These are phyloP conservation scores for Thereva nobilitata DNA, from an alignment of 2,888 invertebrate species.

Conservation along the genomic window DNA sequence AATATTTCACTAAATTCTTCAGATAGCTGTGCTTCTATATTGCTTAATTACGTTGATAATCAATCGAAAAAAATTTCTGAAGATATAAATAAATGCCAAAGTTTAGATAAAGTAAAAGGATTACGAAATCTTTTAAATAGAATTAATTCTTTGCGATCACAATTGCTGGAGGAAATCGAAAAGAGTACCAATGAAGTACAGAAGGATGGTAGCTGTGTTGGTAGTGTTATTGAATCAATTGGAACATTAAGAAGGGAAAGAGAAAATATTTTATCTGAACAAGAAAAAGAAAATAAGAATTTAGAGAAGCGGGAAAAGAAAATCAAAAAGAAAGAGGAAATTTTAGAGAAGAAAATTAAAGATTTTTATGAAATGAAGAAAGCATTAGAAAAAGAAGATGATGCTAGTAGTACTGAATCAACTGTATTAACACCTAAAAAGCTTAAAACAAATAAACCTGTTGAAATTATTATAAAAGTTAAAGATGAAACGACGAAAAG, in stretches of 20 bases:
- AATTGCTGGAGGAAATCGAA: constrained; percentile 50
- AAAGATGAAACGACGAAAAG: constrained; percentile 46
- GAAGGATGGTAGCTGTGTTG: constrained; percentile 38
- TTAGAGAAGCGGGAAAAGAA: constrained; percentile 47
- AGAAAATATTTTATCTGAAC: constrained; percentile 45
- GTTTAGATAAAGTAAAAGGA: constrained; percentile 47
- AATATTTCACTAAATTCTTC: constrained; percentile 44
- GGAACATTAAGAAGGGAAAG: constrained; percentile 49
- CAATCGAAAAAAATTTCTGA: constrained; percentile 51
- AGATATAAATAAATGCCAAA: constrained; percentile 48
- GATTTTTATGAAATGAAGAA: constrained; percentile 46
- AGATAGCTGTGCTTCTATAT: constrained; percentile 53
- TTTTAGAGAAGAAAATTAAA: constrained; percentile 46
- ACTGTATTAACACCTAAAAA: background rate
- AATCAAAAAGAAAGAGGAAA: constrained; percentile 50
- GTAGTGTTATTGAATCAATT: constrained; percentile 45
- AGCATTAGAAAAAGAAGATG: background rate
- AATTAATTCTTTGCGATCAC: constrained; percentile 50
- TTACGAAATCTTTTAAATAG: constrained; percentile 49
- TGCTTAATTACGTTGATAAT: constrained; percentile 53
- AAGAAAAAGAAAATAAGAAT: constrained; percentile 25
- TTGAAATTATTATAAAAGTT: constrained; percentile 53
- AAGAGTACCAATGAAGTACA: constrained; percentile 42
- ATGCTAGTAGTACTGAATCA: background rate
- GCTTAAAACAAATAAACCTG: constrained; percentile 40